Evolutionary conservation across 2,113 vertebrate genomes (phyloP).

Genomic region (Notothenia rossii): DNA sequence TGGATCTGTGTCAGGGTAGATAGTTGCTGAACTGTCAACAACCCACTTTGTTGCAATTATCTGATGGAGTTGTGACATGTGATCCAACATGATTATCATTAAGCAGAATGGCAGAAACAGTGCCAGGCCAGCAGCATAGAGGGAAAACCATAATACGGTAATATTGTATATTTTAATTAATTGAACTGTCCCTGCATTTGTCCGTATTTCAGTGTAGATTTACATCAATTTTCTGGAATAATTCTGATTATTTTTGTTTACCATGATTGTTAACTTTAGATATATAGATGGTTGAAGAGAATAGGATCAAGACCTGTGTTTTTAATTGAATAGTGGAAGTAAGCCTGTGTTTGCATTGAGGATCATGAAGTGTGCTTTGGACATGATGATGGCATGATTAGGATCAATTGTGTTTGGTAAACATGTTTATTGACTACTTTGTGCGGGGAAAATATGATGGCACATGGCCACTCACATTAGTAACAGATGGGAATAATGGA

Average conservation of each 20-base stretch:
- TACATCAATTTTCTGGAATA: not conserved
- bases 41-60: constrained; percentile 64
- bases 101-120: constrained; percentile 22
- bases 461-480: not conserved
- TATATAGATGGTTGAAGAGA: not conserved
- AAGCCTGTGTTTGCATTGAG: too few species aligned
- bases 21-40: constrained; percentile 39
- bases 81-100: constrained; percentile 39
- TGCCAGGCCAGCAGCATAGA: constrained; percentile 1
- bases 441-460: not conserved
- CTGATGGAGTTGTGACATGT: constrained; percentile 47
- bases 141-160: not conserved
- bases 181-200: not conserved
- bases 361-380: too few species aligned
- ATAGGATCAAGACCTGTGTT: too few species aligned
- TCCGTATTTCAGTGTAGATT: not conserved
- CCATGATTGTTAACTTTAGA: not conserved
- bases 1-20: constrained; percentile 48
- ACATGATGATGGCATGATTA: not conserved
- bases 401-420: not conserved
- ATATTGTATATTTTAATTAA: not conserved
- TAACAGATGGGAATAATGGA: constrained; percentile 34
- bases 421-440: not conserved
- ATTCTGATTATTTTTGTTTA: not conserved
- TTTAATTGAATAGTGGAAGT: too few species aligned